These are phyloP conservation scores for Cinclus cinclus DNA, from an alignment of 2,113 vertebrate species.

Conservation along the genomic window DNA sequence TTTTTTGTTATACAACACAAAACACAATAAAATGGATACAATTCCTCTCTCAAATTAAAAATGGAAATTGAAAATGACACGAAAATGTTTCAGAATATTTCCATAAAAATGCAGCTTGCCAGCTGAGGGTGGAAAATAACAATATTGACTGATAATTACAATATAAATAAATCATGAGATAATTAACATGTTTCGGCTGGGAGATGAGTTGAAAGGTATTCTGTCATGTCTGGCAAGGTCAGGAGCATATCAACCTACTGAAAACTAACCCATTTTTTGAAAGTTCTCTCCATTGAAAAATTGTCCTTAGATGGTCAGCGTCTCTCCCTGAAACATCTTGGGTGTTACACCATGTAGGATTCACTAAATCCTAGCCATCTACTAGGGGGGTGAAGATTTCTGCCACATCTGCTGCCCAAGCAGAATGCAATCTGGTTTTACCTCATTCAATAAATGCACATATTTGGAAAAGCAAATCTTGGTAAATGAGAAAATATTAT, in stretches of 20 bases:
- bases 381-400: not conserved
- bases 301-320: not conserved
- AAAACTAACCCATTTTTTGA: not conserved
- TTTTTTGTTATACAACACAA: not conserved
- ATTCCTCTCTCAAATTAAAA: not conserved
- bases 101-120: not conserved
- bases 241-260: not conserved
- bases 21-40: not conserved
- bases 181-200: constrained; percentile 4
- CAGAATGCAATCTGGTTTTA: not conserved
- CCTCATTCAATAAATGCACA: not conserved
- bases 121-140: not conserved
- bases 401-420: not conserved
- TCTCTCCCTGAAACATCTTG: not conserved
- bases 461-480: constrained; percentile 24
- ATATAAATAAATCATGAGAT: constrained; percentile 22
- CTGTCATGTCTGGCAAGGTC: not conserved
- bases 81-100: not conserved
- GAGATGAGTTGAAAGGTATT: not conserved
- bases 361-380: not conserved
- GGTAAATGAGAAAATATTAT: not conserved
- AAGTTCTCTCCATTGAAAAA: not conserved
- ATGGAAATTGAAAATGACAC: not conserved
- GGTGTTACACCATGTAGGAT: not conserved
- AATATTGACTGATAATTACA: not conserved